Evolutionary conservation across 2,797 vertebrate species (phyloP).

Genomic region (Neoniphon sammara): DNA sequence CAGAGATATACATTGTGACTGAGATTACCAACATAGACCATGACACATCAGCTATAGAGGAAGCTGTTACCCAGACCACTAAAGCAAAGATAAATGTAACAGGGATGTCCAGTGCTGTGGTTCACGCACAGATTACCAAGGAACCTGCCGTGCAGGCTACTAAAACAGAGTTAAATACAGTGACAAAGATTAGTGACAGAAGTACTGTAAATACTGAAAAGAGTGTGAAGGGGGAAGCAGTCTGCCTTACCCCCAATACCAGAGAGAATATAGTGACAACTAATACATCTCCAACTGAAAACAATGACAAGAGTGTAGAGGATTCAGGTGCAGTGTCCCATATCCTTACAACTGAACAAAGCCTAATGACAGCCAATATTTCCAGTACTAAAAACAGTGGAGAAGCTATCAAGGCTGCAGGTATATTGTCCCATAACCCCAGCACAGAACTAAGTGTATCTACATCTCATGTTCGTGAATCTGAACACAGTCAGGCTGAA

Average conservation of each 20-base stretch:
- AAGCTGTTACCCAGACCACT: too few species aligned
- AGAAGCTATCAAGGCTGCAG: neutral
- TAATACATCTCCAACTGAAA: neutral
- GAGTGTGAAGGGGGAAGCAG: neutral
- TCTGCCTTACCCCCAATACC: neutral
- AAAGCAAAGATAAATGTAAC: slow-evolving; percentile 1
- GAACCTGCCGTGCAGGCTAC: neutral
- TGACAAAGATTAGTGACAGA: neutral
- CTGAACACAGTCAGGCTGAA: neutral
- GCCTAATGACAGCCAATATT: neutral
- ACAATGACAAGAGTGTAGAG: neutral
- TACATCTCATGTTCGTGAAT: neutral
- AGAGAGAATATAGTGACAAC: neutral
- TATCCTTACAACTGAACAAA: neutral
- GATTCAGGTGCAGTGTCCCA: neutral
- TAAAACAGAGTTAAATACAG: neutral
- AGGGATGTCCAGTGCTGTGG: neutral
- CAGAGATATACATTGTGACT: neutral
- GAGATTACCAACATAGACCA: neutral
- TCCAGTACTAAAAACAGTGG: neutral
- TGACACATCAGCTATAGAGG: neutral
- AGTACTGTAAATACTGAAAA: neutral
- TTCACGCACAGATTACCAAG: neutral
- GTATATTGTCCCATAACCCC: neutral
- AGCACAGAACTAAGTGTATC: neutral